A percentile compares a stretch with the other conserved stretches of the same genome.
These are phyloP conservation scores for Dryas iulia DNA, from an alignment of 1,140 invertebrate genomes.

Conservation along the genomic window DNA sequence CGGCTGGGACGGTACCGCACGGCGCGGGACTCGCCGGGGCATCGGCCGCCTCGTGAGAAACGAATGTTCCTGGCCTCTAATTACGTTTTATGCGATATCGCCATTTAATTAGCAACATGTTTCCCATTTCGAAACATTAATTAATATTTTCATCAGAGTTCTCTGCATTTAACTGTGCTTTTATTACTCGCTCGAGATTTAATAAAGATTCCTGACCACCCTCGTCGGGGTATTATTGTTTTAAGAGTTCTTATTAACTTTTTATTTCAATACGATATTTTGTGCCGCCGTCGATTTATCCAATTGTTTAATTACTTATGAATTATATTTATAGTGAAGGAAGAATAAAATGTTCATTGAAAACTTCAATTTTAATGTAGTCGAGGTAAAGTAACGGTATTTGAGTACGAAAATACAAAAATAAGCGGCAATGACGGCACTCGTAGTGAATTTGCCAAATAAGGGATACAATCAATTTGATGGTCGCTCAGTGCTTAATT, in stretches of 20 bases:
- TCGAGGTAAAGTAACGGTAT: not conserved
- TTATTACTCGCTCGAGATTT: conserved; percentile 77
- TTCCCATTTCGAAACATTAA: conserved; percentile 78
- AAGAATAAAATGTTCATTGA: not conserved
- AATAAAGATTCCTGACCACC: conserved; percentile 78
- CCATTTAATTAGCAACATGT: conserved; percentile 79
- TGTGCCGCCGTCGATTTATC: not conserved
- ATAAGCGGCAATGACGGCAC: conserved; percentile 7
- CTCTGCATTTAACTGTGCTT: conserved; percentile 77
- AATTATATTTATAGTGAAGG: not conserved
- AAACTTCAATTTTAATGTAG: not conserved
- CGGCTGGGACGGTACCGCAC: conserved; percentile 19
- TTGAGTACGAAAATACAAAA: not conserved
- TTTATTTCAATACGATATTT: conserved; percentile 34
- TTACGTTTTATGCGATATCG: conserved; percentile 78
- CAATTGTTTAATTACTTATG: conserved; percentile 13
- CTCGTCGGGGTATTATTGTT: conserved; percentile 67
- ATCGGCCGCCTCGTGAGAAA: conserved; percentile 68
- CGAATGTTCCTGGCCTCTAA: conserved; percentile 74
- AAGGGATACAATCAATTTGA: conserved; percentile 64
- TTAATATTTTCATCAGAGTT: conserved; percentile 79
- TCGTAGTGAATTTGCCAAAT: conserved; percentile 47
- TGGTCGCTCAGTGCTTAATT: conserved; percentile 53
- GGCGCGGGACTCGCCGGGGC: conserved; percentile 43
- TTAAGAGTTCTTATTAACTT: conserved; percentile 63